These are phyloP conservation scores for Glossophaga mutica DNA, from an alignment of 2,797 vertebrate genomes.

Conservation along the genomic window DNA sequence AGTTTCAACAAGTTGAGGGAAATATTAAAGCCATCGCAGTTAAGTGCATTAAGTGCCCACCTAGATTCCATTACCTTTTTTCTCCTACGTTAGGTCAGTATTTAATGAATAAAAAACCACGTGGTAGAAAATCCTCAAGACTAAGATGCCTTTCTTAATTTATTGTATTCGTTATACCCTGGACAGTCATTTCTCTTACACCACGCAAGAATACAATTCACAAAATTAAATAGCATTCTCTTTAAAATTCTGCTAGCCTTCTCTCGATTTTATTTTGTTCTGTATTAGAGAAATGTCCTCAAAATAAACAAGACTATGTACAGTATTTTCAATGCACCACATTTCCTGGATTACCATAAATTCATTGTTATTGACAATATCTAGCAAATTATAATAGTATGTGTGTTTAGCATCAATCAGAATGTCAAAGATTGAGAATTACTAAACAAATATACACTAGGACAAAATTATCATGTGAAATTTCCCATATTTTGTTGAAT, in stretches of 20 bases:
- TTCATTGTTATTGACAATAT: not conserved
- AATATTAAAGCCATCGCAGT: not conserved
- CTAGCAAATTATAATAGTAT: not conserved
- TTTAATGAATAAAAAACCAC: slow-evolving; percentile 38
- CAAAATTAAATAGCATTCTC: not conserved
- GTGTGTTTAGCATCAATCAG: not conserved
- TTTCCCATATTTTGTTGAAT: not conserved
- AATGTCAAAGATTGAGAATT: not conserved
- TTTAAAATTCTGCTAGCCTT: not conserved
- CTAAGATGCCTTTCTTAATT: slow-evolving; percentile 12
- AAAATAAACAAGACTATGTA: not conserved
- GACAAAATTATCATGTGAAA: not conserved
- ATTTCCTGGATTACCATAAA: not conserved
- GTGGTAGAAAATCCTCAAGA: slow-evolving; percentile 42
- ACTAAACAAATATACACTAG: not conserved
- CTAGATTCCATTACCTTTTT: slow-evolving; percentile 56
- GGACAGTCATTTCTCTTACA: slow-evolving; percentile 27
- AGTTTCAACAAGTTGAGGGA: not conserved
- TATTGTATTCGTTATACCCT: slow-evolving; percentile 2
- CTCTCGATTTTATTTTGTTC: not conserved
- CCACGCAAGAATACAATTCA: not conserved
- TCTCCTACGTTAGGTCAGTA: not conserved
- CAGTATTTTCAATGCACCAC: not conserved
- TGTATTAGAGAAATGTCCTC: not conserved
- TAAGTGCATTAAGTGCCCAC: slow-evolving; percentile 39